Evolutionary conservation across 1,140 invertebrate species (phyloP), one percentile per base, ranked within the genome.

Genomic region (Hormaphis cornu): DNA sequence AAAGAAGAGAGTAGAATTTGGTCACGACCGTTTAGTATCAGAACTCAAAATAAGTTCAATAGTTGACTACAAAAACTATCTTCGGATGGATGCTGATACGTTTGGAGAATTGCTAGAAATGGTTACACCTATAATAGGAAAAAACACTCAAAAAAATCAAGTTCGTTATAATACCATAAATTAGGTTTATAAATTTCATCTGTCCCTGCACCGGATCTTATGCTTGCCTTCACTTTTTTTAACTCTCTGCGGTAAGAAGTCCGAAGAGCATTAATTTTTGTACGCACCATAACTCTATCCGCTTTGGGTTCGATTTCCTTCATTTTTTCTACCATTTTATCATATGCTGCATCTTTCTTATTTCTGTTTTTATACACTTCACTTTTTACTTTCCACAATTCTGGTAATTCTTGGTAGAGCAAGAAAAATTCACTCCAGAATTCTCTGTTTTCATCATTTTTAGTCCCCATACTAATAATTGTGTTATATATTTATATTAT

Each of bases 251-350:
- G 72, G 63, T 72, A 71, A 69, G 63, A 73, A 46, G 72, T 74
- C 72, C 75, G 71, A 69, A 77, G 58, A 73, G 71, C 74, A 75
- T 76, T 75, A 35, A 75, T 75, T 73, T 76, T 76, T 73, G 69
- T 73, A 46, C 73, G 61, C 46, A 76, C 74, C 24, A 40, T 37
- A 40, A 58, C 69, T 48, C 71, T 73, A 24, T 69, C 73, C 28
- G 73, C 69, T 54, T 72, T 28, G 9, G 73, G 73, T 66, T 40
- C 71, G 48, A 76, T 63, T 72, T 73, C 71, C 50, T 52, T 69
- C 71, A 73, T 73, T 24, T 69, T 46, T 8, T 53, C 70, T 14
- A 71, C 71, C 18, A 73, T 48, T 12, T 56, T 40, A n/a, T 63
- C 24, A 46, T 70, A 66, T 14, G 72, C 71, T 18, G 48, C 54